Percentiles rank a stretch among this genome's conserved stretches.
phyloP scores from a whole-genome alignment of 2,113 vertebrate species.

The Hippocampus zosterae region DNA sequence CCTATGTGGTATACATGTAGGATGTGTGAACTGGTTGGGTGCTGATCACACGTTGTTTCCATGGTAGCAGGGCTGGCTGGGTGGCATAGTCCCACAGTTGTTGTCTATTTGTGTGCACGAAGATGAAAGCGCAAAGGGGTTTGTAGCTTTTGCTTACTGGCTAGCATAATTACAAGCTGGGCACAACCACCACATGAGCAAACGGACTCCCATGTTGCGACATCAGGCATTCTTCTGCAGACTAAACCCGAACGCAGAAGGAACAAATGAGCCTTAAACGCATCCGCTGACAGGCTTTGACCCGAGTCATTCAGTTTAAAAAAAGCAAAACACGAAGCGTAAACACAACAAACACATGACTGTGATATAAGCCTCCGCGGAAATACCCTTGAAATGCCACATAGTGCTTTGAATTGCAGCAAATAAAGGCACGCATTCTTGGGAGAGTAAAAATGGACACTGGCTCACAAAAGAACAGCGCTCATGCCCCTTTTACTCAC shows the following conservation, averaged over 20 bases:
- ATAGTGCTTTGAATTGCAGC: background rate
- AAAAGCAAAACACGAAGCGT: background rate
- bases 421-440: slow-evolving; percentile 15
- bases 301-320: slow-evolving; percentile 8
- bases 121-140: slow-evolving; percentile 38
- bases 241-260: background rate
- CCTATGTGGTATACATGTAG: slow-evolving; percentile 17
- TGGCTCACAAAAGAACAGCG: slow-evolving; percentile 33
- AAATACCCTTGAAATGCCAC: background rate
- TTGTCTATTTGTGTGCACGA: slow-evolving; percentile 8
- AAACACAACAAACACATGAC: background rate
- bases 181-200: background rate
- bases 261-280: slow-evolving; percentile 5
- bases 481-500: slow-evolving; percentile 30
- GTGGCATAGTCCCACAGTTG: slow-evolving; percentile 28
- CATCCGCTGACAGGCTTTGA: slow-evolving; percentile 10
- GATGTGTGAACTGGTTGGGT: slow-evolving; percentile 33
- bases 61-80: slow-evolving; percentile 42
- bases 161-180: slow-evolving; percentile 13
- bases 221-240: background rate
- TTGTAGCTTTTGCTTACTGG: slow-evolving; percentile 25
- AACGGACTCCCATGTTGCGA: background rate
- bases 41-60: slow-evolving; percentile 52
- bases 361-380: background rate
- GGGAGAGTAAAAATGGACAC: slow-evolving; percentile 26